Evolutionary conservation across 2,113 vertebrate species (phyloP).

Genomic region (Bubalus kerabau): DNA sequence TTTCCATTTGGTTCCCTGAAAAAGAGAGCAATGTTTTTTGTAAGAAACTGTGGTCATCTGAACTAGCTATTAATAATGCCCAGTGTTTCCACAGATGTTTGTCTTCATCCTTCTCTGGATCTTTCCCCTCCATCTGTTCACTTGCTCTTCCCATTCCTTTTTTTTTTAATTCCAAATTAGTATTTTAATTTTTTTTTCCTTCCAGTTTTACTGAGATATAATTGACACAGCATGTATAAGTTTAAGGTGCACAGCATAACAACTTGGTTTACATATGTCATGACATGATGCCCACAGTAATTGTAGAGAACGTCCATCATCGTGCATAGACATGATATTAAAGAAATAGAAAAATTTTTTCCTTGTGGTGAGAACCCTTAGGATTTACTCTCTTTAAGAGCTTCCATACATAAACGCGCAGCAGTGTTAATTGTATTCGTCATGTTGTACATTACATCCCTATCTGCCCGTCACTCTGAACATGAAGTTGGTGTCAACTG

Average conservation of each 20-base stretch:
- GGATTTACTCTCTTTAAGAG: background rate
- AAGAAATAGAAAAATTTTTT: background rate
- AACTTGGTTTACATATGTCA: background rate
- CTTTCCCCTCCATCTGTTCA: background rate
- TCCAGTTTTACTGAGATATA: background rate
- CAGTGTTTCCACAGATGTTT: background rate
- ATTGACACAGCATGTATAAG: background rate
- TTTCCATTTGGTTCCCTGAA: conserved; percentile 1
- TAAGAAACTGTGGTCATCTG: background rate
- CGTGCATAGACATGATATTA: background rate
- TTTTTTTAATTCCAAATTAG: background rate
- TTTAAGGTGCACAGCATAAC: background rate
- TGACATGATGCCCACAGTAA: background rate
- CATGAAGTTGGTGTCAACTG: background rate
- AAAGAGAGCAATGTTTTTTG: background rate
- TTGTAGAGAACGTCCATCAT: background rate
- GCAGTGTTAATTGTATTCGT: background rate
- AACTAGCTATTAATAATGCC: background rate
- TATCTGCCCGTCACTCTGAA: background rate
- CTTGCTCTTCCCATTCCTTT: background rate
- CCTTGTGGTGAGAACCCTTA: background rate
- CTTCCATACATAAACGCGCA: background rate
- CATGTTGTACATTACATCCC: background rate
- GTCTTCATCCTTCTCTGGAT: background rate
- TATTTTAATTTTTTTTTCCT: background rate